Evolutionary conservation across 92 coral and sea anemone species (phyloP).

Genomic region (Palythoa grandiflora): DNA sequence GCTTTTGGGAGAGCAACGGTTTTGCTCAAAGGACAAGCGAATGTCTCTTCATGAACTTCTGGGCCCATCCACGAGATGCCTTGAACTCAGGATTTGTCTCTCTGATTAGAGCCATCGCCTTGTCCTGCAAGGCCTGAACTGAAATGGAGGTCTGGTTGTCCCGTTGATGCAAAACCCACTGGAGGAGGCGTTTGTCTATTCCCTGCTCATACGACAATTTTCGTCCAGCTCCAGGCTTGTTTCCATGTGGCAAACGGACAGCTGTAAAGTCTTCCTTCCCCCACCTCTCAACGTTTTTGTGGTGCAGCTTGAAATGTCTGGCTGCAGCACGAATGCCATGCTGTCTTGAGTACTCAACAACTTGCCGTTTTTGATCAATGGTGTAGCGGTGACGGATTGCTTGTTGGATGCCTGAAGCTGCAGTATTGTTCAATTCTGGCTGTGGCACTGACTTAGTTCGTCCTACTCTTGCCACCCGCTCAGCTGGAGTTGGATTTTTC

Average conservation of each 20-base stretch:
- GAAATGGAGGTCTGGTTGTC: constrained; percentile 1
- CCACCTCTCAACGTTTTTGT: constrained; percentile 21
- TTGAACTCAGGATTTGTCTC: constrained; percentile 10
- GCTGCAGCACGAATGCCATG: constrained; percentile 35
- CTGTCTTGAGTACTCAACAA: constrained; percentile 1
- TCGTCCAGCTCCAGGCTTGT: constrained; percentile 25
- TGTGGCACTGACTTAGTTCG: too few relatives aligned
- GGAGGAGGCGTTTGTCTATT: neutral
- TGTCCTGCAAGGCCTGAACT: constrained; percentile 20
- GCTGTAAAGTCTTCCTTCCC: constrained; percentile 3
- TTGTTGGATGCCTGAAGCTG: too few relatives aligned
- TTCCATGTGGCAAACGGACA: neutral
- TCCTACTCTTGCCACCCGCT: neutral
- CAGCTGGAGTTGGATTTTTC: neutral
- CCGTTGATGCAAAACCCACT: neutral
- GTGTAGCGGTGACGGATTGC: constrained; percentile 5
- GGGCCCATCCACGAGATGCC: constrained; percentile 30
- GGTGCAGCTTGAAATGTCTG: neutral
- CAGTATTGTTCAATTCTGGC: too few relatives aligned
- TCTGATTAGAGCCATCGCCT: neutral
- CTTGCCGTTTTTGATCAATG: neutral
- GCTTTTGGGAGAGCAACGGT: constrained; percentile 7
- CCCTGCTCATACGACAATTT: neutral
- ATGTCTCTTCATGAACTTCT: constrained; percentile 32
- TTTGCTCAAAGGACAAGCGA: constrained; percentile 9